Evolutionary conservation across 2,113 vertebrate genomes (phyloP).

Genomic region (Glaucomys volans): DNA sequence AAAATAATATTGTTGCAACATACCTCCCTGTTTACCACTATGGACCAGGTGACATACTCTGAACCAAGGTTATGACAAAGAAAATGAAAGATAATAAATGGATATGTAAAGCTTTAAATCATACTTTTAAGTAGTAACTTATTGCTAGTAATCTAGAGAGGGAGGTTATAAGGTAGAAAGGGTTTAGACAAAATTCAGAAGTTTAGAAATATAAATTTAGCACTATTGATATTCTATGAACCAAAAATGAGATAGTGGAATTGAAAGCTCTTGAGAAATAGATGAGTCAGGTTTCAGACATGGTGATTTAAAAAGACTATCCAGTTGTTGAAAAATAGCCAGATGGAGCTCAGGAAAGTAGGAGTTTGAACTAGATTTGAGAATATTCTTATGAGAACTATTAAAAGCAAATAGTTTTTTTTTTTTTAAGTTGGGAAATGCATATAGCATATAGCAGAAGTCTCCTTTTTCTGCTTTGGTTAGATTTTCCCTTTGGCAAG

Average conservation of each 20-base stretch:
- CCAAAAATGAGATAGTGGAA: background rate
- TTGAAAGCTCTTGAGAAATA: background rate
- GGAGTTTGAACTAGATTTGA: background rate
- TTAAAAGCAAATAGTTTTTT: background rate
- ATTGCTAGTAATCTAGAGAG: background rate
- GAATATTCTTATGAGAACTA: background rate
- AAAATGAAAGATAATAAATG: background rate
- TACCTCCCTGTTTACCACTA: background rate
- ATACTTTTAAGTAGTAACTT: background rate
- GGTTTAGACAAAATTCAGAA: background rate
- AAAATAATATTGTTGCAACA: background rate
- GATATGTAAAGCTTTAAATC: background rate
- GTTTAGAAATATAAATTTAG: constrained; percentile 9
- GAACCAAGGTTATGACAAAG: background rate
- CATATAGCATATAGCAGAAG: background rate
- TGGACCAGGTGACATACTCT: background rate
- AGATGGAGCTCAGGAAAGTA: background rate
- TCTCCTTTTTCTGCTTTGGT: background rate
- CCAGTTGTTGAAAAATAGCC: background rate
- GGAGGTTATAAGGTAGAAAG: background rate
- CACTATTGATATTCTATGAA: background rate
- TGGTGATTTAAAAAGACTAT: background rate
- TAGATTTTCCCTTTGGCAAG: background rate
- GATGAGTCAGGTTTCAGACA: background rate
- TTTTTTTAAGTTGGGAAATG: background rate